Evolutionary conservation across 2,888 invertebrate species (phyloP), one percentile per base, ranked within the genome.

Genomic region (Drosophila multiciliata): DNA sequence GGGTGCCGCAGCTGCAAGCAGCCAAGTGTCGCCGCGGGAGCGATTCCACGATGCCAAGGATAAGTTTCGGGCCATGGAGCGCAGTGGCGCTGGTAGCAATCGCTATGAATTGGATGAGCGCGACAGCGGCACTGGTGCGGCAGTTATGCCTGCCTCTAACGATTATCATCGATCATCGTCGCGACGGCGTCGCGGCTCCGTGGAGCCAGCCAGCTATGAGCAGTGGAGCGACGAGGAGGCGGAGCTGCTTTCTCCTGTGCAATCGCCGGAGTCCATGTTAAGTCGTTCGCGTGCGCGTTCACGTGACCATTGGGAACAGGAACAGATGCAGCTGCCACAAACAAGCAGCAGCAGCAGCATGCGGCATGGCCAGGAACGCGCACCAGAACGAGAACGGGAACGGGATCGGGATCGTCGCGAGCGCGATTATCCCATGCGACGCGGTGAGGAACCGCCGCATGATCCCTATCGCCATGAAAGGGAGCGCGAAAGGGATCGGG

Each of bases 41-140:
- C 94, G 97, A 68, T 97, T 97, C 93, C 96, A 96, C 85, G 97
- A 97, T 85, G 97, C 97, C 53, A 97, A 97, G 92, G 97, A 97
- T 89, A 97, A 97, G 93, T 97, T 97, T 91, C 94, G 96, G 92
- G 95, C 96, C 75, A 94, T 97, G 92, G 97, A 97, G 91, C 90
- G 73, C 33, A 64, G 77, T 32, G 20, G 77, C 35, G 32, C 82
- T 26, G 76, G 36, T 12, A 26, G 85, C n/a, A 83, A 80, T 64
- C 91, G 91, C n/a, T 94, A 96, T 72, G 89, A 91, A 11, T 15
- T 91, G 40, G 96, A 96, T 83, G 93, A 95, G 66, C 94, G 95
- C 15, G 90, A 91, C 36, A 82, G 86, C 23, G 26, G 49, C 33
- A 42, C 79, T 50, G 50, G 35, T 73, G 23, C 38, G 7, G 45